These are phyloP conservation scores for Strongylocentrotus purpuratus DNA, from an alignment of 35 echinoderm and acorn worm species.

Conservation along the genomic window DNA sequence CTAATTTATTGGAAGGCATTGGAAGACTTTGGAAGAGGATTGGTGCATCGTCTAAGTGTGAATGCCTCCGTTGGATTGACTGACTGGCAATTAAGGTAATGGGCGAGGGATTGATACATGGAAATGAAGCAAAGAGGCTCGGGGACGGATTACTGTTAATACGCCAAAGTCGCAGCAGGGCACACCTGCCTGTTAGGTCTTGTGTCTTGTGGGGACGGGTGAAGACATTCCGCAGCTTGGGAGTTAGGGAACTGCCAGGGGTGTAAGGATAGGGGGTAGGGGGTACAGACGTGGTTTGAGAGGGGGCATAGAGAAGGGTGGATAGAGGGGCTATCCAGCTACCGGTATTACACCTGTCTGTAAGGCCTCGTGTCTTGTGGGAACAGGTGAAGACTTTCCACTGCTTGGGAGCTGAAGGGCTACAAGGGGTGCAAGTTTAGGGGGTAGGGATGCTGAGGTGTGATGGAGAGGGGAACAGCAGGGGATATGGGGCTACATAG, in stretches of 20 bases:
- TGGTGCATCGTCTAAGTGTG: neutral
- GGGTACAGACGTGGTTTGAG: neutral
- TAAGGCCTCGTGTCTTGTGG: neutral
- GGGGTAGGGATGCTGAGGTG: neutral
- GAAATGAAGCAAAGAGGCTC: constrained; percentile 19
- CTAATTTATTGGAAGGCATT: too few relatives aligned
- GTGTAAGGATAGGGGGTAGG: neutral
- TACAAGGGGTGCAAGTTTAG: neutral
- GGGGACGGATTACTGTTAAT: constrained; percentile 35
- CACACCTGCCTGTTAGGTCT: constrained; percentile 35
- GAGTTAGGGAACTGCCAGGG: neutral
- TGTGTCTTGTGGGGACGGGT: neutral
- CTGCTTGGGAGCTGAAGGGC: neutral
- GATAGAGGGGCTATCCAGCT: neutral
- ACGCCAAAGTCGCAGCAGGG: constrained; percentile 9
- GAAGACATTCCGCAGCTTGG: neutral
- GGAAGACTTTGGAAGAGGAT: neutral
- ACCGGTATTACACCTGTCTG: neutral
- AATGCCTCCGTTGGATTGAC: neutral
- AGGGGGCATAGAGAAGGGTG: neutral
- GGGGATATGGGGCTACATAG: too few relatives aligned
- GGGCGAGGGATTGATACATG: constrained; percentile 42
- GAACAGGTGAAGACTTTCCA: neutral
- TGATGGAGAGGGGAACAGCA: neutral
- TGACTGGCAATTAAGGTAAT: constrained; percentile 53